Evolutionary conservation across 1,140 invertebrate genomes (phyloP).

Genomic region (Ceratosolen solmsi): DNA sequence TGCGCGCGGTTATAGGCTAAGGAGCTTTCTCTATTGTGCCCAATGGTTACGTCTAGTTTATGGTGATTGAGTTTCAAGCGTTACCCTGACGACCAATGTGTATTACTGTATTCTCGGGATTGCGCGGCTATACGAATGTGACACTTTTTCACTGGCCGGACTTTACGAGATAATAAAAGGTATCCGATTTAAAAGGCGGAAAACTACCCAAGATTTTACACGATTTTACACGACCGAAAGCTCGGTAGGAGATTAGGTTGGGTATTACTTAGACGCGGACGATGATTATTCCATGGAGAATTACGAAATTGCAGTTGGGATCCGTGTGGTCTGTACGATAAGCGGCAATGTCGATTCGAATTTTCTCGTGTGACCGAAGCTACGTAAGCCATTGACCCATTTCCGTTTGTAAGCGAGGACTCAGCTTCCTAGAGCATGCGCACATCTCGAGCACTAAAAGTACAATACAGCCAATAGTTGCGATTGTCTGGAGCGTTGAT

Average conservation of each 20-base stretch:
- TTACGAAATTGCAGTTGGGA: too few species aligned
- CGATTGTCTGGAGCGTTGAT: too few species aligned
- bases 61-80: constrained; percentile 14
- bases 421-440: too few species aligned
- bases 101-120: background rate
- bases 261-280: too few species aligned
- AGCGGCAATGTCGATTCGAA: background rate
- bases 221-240: too few species aligned
- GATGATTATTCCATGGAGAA: too few species aligned
- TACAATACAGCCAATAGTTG: too few species aligned
- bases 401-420: background rate
- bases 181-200: background rate
- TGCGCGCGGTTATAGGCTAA: background rate
- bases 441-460: too few species aligned
- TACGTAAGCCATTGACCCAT: background rate
- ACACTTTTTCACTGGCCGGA: background rate
- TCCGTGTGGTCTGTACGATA: too few species aligned
- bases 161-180: constrained; percentile 1
- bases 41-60: background rate
- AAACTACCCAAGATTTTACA: background rate
- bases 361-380: background rate
- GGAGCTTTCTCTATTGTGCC: background rate
- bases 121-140: background rate
- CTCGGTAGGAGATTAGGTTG: too few species aligned
- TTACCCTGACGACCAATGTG: background rate